Conservation (phyloP, 2,113 vertebrate species). For the Cyphomyrus discorhynchus region DNA sequence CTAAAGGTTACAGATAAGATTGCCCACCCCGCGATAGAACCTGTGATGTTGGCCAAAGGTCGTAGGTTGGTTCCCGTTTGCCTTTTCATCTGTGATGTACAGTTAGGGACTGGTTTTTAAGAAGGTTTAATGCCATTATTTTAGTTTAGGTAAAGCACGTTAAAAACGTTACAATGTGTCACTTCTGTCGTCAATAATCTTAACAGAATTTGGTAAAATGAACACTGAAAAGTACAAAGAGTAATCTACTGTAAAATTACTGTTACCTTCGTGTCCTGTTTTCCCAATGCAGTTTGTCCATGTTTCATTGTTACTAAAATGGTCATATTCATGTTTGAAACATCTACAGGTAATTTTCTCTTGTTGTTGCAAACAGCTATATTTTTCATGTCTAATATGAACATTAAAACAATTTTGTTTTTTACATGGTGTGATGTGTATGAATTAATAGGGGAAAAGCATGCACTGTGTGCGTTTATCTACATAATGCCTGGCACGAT, state of each 20-base stretch:
- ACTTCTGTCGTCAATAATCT: not conserved
- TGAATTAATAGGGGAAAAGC: not conserved
- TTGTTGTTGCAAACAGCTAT: not conserved
- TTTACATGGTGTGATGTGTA: not conserved
- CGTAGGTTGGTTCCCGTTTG: not conserved
- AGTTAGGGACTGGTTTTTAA: not conserved
- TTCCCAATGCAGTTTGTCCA: not conserved
- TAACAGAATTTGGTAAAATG: not conserved
- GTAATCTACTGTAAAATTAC: not conserved
- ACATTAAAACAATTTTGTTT: slow-evolving; percentile 4
- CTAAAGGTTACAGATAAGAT: not conserved
- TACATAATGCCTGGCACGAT: not conserved
- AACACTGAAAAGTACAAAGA: not conserved
- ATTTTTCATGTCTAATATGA: slow-evolving; percentile 8
- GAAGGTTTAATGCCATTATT: not conserved
- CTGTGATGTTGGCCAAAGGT: not conserved
- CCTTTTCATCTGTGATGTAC: slow-evolving; percentile 6
- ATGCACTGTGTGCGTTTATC: not conserved
- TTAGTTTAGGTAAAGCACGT: not conserved
- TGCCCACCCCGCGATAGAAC: not conserved
- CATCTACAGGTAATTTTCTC: not conserved
- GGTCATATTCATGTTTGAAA: not conserved
- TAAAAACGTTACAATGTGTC: not conserved
- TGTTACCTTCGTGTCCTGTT: not conserved
- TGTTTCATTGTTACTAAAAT: not conserved